Percentiles rank a stretch among this genome's conserved stretches.
phyloP scores from a whole-genome alignment of 1,140 invertebrate genomes.

The Scaptomyza montana region DNA sequence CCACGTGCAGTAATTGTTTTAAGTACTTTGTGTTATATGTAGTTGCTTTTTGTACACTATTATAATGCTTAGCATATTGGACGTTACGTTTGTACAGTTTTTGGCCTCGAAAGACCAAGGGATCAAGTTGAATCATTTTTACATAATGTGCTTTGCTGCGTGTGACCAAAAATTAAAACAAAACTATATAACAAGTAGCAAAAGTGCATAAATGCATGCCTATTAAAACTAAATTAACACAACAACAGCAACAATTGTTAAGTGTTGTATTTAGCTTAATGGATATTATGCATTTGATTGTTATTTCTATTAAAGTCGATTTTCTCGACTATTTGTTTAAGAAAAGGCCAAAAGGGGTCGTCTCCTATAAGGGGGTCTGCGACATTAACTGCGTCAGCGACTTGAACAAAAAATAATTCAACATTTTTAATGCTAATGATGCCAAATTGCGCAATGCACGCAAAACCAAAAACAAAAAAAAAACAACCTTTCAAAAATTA shows the following conservation, averaged over 20 bases:
- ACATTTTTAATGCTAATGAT: conserved; percentile 80
- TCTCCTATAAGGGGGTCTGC: not conserved
- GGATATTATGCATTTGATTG: conserved; percentile 20
- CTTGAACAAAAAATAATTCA: conserved; percentile 78
- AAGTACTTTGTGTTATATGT: too few relatives aligned
- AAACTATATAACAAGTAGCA: conserved; percentile 19
- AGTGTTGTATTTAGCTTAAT: conserved; percentile 50
- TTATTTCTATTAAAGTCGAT: conserved; percentile 77
- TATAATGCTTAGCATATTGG: not conserved
- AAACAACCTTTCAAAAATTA: conserved; percentile 49
- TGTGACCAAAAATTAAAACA: conserved; percentile 5
- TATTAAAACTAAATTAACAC: conserved; percentile 68
- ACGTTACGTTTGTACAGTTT: not conserved
- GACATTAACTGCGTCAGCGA: conserved; percentile 80
- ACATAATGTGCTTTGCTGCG: conserved; percentile 54
- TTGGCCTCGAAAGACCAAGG: conserved; percentile 5
- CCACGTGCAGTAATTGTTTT: too few relatives aligned
- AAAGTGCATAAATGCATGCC: conserved; percentile 67
- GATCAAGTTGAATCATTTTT: conserved; percentile 25
- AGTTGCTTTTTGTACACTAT: too few relatives aligned
- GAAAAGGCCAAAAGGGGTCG: not conserved
- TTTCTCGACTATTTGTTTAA: conserved; percentile 76
- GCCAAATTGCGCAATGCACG: conserved; percentile 80
- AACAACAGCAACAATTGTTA: conserved; percentile 23
- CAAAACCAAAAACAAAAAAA: conserved; percentile 30